Evolutionary conservation across 2,113 vertebrate species (phyloP).

Genomic region (Progne subis): DNA sequence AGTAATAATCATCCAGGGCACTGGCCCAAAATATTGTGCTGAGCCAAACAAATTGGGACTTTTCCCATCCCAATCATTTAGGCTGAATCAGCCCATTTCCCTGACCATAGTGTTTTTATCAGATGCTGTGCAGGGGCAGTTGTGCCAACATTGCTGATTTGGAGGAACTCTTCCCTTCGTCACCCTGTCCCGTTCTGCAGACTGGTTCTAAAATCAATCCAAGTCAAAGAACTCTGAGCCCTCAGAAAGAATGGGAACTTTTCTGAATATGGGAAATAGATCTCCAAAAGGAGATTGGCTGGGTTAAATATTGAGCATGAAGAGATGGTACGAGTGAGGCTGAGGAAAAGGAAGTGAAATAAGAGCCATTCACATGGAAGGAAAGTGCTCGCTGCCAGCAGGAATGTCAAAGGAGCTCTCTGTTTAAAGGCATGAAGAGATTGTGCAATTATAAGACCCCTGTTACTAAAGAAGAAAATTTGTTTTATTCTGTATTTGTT

Average conservation of each 20-base stretch:
- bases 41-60: background rate
- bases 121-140: accelerated
- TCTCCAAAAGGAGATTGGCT: background rate
- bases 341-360: background rate
- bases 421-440: background rate
- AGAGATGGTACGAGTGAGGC: background rate
- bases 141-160: background rate
- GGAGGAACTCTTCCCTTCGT: background rate
- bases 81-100: background rate
- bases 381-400: background rate
- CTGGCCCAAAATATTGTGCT: background rate
- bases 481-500: background rate
- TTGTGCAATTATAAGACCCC: background rate
- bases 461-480: background rate
- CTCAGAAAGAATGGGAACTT: background rate
- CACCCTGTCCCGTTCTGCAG: background rate
- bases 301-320: background rate
- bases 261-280: background rate
- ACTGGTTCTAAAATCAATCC: background rate
- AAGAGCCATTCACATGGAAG: background rate
- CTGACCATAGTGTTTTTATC: background rate
- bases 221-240: background rate
- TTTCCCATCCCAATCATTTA: background rate
- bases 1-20: background rate
- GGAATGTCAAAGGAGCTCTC: background rate